Conservation (phyloP, 2,888 invertebrate species). For the Diaperis boleti region DNA sequence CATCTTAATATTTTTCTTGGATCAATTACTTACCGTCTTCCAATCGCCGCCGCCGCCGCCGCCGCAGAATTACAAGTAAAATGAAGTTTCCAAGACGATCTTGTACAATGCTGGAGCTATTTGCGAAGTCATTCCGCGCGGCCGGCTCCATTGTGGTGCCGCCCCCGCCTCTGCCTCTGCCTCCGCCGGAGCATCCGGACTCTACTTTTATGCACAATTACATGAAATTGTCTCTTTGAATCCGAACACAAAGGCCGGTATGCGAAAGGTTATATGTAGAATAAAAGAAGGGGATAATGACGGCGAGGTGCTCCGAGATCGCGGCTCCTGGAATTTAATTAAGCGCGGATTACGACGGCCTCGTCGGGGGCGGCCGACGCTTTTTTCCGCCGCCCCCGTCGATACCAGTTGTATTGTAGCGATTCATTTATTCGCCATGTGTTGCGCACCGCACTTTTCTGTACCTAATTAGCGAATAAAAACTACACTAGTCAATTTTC, state of each 20-base stretch:
- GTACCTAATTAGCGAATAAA: no score
- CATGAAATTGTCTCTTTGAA: conserved; percentile 63
- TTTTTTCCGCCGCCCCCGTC: conserved; percentile 10
- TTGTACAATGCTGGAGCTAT: conserved; percentile 58
- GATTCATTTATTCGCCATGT: no score
- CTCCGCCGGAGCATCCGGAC: no score
- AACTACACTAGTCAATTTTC: no score
- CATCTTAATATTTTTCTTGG: no score
- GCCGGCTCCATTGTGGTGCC: conserved; percentile 59
- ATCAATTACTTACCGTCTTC: no score
- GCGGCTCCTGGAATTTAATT: conserved; percentile 65
- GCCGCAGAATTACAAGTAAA: conserved; percentile 50
- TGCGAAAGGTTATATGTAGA: conserved; percentile 67
- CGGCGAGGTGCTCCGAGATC: conserved; percentile 60
- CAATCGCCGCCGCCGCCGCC: conserved; percentile 16
- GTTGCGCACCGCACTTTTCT: no score
- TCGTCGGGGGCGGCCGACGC: background rate
- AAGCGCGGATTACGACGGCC: conserved; percentile 63
- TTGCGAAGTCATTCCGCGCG: conserved; percentile 62
- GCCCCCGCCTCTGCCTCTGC: conserved; percentile 53
- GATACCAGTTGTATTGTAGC: no score
- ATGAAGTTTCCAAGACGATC: conserved; percentile 54
- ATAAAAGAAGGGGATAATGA: conserved; percentile 66
- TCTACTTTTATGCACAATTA: conserved; percentile 63
- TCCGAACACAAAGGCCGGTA: conserved; percentile 62